phyloP scores from a whole-genome alignment of 2,888 invertebrate genomes.

The Andrena chrysosceles region DNA sequence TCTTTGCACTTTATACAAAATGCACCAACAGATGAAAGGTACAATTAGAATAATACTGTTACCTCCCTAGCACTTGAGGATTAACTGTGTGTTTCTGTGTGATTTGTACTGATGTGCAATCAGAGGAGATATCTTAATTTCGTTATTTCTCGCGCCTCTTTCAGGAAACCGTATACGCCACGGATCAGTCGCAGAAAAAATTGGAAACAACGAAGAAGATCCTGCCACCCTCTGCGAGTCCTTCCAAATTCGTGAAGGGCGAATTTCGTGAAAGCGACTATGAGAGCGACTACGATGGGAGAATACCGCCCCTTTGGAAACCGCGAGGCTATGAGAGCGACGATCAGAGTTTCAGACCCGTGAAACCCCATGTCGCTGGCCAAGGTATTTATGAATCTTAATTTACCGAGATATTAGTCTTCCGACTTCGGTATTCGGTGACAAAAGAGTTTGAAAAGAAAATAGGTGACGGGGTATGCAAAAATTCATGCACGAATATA shows the following conservation, averaged over 20 bases:
- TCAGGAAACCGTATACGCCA: constrained; percentile 86
- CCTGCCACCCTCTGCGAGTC: constrained; percentile 86
- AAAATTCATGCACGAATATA: background rate
- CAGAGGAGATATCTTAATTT: background rate
- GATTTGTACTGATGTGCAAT: background rate
- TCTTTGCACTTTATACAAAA: too few relatives aligned
- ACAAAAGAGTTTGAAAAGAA: background rate
- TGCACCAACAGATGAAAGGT: too few relatives aligned
- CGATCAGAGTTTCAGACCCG: constrained; percentile 87
- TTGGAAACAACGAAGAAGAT: constrained; percentile 80
- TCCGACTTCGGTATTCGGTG: background rate
- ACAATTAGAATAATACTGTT: background rate
- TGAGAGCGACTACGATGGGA: constrained; percentile 90
- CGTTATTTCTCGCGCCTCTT: background rate
- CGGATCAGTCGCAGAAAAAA: constrained; percentile 83
- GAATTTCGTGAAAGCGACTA: constrained; percentile 90
- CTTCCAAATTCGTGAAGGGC: constrained; percentile 89
- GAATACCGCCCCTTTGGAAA: constrained; percentile 88
- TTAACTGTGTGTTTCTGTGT: constrained; percentile 4
- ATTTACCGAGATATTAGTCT: background rate
- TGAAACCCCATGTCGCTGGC: constrained; percentile 84
- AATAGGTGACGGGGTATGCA: background rate
- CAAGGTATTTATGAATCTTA: constrained; percentile 63
- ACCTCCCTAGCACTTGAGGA: background rate
- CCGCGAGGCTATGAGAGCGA: constrained; percentile 86